Percentiles rank a stretch among this genome's conserved stretches.
Conservation (phyloP, 2,797 vertebrate species). For the Enoplosus armatus region DNA sequence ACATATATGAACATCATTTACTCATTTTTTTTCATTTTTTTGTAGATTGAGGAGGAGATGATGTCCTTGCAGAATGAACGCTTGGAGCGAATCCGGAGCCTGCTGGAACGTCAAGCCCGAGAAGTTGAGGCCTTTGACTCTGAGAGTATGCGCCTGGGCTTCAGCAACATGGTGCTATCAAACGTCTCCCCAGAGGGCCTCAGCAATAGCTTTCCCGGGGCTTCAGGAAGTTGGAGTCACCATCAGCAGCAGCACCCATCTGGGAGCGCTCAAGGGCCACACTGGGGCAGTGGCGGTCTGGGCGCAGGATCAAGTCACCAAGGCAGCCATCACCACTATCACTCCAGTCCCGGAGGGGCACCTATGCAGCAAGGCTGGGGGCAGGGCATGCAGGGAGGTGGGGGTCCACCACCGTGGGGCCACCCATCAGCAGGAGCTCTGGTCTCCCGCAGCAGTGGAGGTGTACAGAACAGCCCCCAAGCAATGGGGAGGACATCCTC, state of each 20-base stretch:
- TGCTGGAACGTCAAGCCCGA: slow-evolving; percentile 97
- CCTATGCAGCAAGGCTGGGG: slow-evolving; percentile 94
- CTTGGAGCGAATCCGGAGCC: slow-evolving; percentile 94
- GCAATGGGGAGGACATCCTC: slow-evolving; percentile 97
- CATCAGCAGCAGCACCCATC: slow-evolving; percentile 86
- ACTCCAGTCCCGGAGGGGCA: slow-evolving; percentile 92
- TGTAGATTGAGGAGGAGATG: slow-evolving; percentile 99
- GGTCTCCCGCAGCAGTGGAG: slow-evolving; percentile 90
- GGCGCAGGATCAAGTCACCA: slow-evolving; percentile 87
- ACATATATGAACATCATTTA: not conserved
- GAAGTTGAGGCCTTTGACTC: slow-evolving; percentile 99
- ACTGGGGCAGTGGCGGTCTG: slow-evolving; percentile 87
- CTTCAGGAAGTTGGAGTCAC: slow-evolving; percentile 92
- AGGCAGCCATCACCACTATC: slow-evolving; percentile 89
- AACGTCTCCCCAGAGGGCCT: slow-evolving; percentile 97
- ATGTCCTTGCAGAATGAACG: slow-evolving; percentile 95
- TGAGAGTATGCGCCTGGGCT: slow-evolving; percentile 99
- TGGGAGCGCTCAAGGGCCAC: slow-evolving; percentile 89
- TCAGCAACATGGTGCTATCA: slow-evolving; percentile 99
- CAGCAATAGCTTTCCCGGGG: slow-evolving; percentile 97
- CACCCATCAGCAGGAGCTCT: slow-evolving; percentile 89
- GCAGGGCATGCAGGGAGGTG: slow-evolving; percentile 91
- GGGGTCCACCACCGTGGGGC: slow-evolving; percentile 91
- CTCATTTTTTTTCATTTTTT: not conserved
- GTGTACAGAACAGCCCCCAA: slow-evolving; percentile 97